A percentile compares a stretch with the other conserved stretches of the same genome.
phyloP scores from a whole-genome alignment of 2,113 vertebrate species.

The Zosterops borbonicus region DNA sequence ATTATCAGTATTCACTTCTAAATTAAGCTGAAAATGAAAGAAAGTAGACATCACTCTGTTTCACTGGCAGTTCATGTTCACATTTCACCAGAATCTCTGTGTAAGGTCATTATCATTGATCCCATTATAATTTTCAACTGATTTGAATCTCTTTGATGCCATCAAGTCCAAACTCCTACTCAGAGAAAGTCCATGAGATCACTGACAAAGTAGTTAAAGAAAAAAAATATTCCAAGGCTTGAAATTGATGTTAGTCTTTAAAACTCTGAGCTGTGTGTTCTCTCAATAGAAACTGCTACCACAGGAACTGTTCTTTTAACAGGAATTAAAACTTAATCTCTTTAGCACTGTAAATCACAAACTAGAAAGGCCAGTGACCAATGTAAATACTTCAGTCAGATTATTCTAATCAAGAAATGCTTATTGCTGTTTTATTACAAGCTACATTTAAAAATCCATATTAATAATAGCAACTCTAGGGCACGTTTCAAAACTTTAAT shows the following conservation, averaged over 20 bases:
- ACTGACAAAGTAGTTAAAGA: background rate
- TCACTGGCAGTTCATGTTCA: background rate
- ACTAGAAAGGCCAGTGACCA: conserved; percentile 2
- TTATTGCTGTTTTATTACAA: background rate
- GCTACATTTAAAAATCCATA: background rate
- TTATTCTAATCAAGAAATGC: conserved; percentile 28
- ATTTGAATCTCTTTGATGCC: background rate
- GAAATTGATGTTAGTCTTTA: background rate
- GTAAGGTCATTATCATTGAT: background rate
- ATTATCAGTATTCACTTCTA: background rate
- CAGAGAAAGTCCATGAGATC: background rate
- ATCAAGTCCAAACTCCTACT: background rate
- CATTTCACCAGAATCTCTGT: background rate
- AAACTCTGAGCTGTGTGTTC: background rate
- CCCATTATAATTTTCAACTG: background rate
- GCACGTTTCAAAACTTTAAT: background rate
- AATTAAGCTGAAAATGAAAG: background rate
- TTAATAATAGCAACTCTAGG: background rate
- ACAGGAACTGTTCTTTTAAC: background rate
- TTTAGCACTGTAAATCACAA: background rate
- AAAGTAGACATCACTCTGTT: background rate
- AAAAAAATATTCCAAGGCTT: background rate
- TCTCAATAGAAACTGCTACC: background rate
- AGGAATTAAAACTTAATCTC: conserved; percentile 25
- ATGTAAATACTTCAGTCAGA: conserved; percentile 15